phyloP scores from a whole-genome alignment of 1,140 invertebrate genomes.

The Apocrypta bakeri region DNA sequence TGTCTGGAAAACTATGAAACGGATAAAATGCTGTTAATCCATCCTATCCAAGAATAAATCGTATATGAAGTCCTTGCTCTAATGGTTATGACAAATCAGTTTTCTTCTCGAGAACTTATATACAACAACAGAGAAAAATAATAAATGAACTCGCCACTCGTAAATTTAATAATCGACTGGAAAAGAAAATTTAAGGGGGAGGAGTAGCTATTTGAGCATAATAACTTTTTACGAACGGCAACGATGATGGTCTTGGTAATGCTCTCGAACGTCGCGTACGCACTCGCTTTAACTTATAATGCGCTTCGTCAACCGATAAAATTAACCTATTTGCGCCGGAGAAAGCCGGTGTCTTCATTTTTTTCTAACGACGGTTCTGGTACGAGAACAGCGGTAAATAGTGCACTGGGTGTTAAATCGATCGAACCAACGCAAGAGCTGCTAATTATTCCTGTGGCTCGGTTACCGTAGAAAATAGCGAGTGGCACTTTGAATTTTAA shows the following conservation, averaged over 20 bases:
- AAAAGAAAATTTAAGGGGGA: background rate
- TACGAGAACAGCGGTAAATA: background rate
- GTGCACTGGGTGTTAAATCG: background rate
- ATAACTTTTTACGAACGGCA: background rate
- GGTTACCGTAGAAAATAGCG: background rate
- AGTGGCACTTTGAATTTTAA: background rate
- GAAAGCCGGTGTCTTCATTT: background rate
- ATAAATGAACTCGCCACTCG: too few relatives aligned
- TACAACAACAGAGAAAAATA: too few relatives aligned
- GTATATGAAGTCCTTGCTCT: too few relatives aligned
- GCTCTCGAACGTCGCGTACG: too few relatives aligned
- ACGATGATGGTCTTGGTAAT: background rate
- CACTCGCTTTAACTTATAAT: background rate
- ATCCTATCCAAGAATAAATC: too few relatives aligned
- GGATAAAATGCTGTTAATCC: background rate
- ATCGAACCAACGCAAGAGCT: background rate
- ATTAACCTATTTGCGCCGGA: background rate
- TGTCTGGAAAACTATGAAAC: background rate
- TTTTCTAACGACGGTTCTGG: background rate
- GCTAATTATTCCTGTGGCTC: background rate
- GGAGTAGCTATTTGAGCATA: background rate
- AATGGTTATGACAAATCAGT: too few relatives aligned
- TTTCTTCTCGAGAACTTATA: too few relatives aligned
- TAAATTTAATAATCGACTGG: too few relatives aligned
- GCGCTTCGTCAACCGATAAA: background rate